Evolutionary conservation across 2,888 invertebrate genomes (phyloP).

Genomic region (Eupeodes latifasciatus): DNA sequence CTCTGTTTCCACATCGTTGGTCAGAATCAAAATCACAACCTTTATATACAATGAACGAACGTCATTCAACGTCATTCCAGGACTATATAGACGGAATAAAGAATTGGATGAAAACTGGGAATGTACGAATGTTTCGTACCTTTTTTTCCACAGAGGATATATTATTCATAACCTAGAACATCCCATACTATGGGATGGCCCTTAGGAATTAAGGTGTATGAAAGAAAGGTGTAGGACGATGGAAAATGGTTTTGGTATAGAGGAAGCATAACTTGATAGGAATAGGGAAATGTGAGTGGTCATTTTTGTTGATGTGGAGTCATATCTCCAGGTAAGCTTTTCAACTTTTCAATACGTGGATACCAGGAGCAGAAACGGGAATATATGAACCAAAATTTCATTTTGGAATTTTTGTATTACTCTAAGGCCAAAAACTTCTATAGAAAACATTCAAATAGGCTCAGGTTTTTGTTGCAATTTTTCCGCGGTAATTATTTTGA

Average conservation of each 20-base stretch:
- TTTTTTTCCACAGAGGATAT: constrained; percentile 1
- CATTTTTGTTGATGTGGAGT: constrained; percentile 53
- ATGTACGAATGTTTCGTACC: neutral
- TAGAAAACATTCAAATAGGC: too few species aligned
- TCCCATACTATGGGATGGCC: too few species aligned
- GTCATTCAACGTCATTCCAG: too few species aligned
- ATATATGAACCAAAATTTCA: neutral
- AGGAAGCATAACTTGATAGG: constrained; percentile 58
- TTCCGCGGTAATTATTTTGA: too few species aligned
- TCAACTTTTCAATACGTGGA: constrained; percentile 40
- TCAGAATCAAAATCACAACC: constrained; percentile 36
- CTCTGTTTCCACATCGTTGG: constrained; percentile 22
- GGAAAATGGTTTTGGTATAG: neutral
- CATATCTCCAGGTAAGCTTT: constrained; percentile 43
- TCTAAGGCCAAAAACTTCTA: neutral
- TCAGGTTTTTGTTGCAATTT: too few species aligned
- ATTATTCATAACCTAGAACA: constrained; percentile 5
- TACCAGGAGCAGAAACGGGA: neutral
- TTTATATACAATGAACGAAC: constrained; percentile 1
- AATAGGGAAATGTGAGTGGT: constrained; percentile 69
- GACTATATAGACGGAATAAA: neutral
- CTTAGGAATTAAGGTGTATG: neutral
- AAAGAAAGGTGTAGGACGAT: neutral
- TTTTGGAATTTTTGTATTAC: neutral
- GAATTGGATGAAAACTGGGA: neutral